Evolutionary conservation across 2,113 vertebrate species (phyloP).

Genomic region (Furnarius figulus): DNA sequence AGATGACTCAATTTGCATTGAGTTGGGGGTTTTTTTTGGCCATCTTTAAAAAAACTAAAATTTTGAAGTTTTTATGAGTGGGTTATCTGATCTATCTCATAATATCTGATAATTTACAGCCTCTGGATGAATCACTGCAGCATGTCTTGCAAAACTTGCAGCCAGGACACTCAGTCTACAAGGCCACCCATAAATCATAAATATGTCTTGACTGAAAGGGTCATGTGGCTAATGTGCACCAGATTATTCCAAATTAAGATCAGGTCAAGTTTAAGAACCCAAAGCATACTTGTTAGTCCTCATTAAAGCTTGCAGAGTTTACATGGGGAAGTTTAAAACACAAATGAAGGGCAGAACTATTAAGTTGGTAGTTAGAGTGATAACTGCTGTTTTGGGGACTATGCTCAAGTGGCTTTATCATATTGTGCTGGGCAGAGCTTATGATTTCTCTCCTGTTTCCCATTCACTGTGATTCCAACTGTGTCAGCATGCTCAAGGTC

Average conservation of each 20-base stretch:
- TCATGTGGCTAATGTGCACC: neutral
- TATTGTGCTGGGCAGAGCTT: neutral
- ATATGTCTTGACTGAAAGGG: neutral
- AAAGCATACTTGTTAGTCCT: neutral
- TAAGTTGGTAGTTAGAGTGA: neutral
- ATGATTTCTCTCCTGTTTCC: neutral
- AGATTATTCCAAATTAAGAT: too few relatives aligned
- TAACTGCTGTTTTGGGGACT: neutral
- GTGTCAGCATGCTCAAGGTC: neutral
- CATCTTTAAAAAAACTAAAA: neutral
- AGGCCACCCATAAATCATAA: accelerated
- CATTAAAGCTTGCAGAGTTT: neutral
- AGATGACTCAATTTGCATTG: neutral
- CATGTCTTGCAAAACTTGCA: too few relatives aligned
- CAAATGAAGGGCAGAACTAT: neutral
- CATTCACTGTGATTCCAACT: neutral
- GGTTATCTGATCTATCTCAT: too few relatives aligned
- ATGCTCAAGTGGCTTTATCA: neutral
- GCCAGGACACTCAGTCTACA: neutral
- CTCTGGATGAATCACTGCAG: neutral
- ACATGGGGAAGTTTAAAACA: neutral
- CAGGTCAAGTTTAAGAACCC: too few relatives aligned
- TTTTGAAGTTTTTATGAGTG: neutral
- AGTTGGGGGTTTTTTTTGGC: too few relatives aligned
- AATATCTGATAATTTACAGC: neutral